Evolutionary conservation across 2,113 vertebrate species (phyloP), one percentile per base, ranked within the genome.

Genomic region (Pao palembangensis): DNA sequence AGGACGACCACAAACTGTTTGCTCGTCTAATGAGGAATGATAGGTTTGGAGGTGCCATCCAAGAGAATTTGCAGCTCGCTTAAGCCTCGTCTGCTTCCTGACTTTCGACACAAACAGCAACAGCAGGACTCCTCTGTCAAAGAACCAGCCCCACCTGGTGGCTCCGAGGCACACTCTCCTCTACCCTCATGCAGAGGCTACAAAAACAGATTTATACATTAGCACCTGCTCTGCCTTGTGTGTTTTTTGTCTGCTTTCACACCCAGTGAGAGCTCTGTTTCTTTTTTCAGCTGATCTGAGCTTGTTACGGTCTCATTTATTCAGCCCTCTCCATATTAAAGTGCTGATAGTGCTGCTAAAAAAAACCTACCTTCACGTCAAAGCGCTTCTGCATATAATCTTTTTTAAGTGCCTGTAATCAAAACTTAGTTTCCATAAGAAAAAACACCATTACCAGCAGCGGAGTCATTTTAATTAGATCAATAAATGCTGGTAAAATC

Each of bases 141-240:
- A 78, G 84, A 77, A 79, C 73, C 75, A 87, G 88, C 89, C 82
- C 88, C 89, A 86, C 79, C 89, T 90, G 82, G 88, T 90, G 89
- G 89, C 76, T 77, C 79, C 83, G 79, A 79, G 79, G 73, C 61
- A 76, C 73, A 88, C 2, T 8, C 34, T 38, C 34, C 56, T 17
- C 21, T 55, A 41, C 34, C 5, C 47, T 58, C 10, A 52, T 56
- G 47, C 28, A 55, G 18, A 60, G 14, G 12, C 15, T 20, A 18
- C 55, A 5, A 51, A 48, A 46, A 73, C 20, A 64, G 1, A 14
- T 31, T 28, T 56, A 42, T n/a, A 13, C 41, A 64, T 67, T 20
- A 55, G 2, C 25, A 6, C 6, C 25, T 28, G 25, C 25, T 28
- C 25, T 28, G 25, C 25, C 25, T 28, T 38, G 34, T n/a, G n/a